Evolutionary conservation across 2,797 vertebrate species (phyloP).

Genomic region (Oceanodroma leucorhoa): DNA sequence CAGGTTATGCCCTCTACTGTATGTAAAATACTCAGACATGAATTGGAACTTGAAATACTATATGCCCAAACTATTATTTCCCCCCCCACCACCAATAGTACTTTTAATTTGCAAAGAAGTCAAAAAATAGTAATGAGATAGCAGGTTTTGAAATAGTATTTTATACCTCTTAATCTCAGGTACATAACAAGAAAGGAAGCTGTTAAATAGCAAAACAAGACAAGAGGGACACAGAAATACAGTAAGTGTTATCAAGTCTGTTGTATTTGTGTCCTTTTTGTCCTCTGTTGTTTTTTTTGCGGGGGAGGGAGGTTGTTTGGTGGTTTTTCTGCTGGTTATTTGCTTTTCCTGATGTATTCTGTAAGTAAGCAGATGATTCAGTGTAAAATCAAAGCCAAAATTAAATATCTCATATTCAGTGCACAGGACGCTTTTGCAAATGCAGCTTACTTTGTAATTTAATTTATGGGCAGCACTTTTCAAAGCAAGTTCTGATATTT

Average conservation of each 20-base stretch:
- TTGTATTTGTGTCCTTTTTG: constrained; percentile 71
- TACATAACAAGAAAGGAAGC: constrained; percentile 70
- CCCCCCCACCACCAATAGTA: background rate
- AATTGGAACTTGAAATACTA: background rate
- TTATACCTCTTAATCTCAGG: constrained; percentile 76
- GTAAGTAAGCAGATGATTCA: background rate
- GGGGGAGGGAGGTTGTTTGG: background rate
- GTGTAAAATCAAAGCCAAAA: constrained; percentile 5
- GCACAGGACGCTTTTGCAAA: background rate
- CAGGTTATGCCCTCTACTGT: background rate
- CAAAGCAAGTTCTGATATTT: background rate
- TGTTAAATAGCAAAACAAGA: constrained; percentile 75
- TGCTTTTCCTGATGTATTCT: background rate
- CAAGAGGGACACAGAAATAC: constrained; percentile 70
- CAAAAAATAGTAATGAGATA: constrained; percentile 60
- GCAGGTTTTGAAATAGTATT: constrained; percentile 75
- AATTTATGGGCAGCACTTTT: background rate
- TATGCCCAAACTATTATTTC: background rate
- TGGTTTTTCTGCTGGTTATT: constrained; percentile 3
- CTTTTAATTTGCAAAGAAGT: constrained; percentile 42
- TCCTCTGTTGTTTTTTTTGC: background rate
- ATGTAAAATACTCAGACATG: background rate
- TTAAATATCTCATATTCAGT: background rate
- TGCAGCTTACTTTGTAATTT: background rate
- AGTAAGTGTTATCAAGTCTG: constrained; percentile 65